These are phyloP conservation scores for Chironomus tentans DNA, from an alignment of 2,888 invertebrate species.

Conservation along the genomic window DNA sequence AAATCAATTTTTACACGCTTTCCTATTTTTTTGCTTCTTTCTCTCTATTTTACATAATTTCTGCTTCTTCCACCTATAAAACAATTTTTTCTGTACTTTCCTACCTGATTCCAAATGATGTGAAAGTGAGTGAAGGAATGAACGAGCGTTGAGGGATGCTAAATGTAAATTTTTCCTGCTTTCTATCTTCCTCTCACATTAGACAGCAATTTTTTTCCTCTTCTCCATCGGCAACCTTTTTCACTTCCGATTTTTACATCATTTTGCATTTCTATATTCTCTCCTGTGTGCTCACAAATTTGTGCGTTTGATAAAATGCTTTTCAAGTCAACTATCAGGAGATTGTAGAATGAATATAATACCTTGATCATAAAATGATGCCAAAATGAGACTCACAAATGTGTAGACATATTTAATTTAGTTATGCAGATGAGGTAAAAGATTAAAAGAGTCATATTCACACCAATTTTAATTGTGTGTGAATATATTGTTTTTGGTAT, in stretches of 20 bases:
- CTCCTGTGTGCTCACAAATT: not conserved
- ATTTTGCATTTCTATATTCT: not conserved
- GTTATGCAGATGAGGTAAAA: too few species aligned
- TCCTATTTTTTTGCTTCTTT: not conserved
- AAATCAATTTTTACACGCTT: not conserved
- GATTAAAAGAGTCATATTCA: too few species aligned
- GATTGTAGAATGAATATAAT: not conserved
- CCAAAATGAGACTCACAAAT: too few species aligned
- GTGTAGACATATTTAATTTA: too few species aligned
- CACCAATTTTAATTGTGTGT: too few species aligned
- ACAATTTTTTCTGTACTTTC: not conserved
- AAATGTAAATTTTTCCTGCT: slow-evolving; percentile 1
- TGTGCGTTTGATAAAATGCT: not conserved
- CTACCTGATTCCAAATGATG: not conserved
- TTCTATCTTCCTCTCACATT: not conserved
- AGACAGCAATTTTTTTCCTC: not conserved
- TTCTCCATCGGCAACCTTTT: not conserved
- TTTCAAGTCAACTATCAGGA: not conserved
- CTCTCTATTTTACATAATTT: too few species aligned
- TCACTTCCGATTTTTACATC: not conserved
- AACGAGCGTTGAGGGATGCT: not conserved
- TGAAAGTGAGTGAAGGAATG: not conserved
- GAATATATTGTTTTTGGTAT: too few species aligned
- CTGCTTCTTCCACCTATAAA: too few species aligned
- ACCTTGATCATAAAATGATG: too few species aligned